These are phyloP conservation scores for Amphiduros pacificus DNA, from an alignment of 2,888 invertebrate species.

Conservation along the genomic window DNA sequence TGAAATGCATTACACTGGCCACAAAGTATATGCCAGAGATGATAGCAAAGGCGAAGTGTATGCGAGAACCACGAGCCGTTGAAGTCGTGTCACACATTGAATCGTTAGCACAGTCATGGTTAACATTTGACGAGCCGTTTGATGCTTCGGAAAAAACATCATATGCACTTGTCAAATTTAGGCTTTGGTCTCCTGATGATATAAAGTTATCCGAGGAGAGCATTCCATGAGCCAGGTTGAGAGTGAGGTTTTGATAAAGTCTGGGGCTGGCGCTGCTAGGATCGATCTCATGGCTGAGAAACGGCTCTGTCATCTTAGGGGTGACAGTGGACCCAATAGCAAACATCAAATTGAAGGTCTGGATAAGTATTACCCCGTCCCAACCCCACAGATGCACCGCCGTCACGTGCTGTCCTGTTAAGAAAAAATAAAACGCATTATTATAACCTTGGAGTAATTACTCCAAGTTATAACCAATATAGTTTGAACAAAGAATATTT, in stretches of 20 bases:
- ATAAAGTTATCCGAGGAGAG: neutral
- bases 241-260: too few relatives aligned
- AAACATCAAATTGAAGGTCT: constrained; percentile 7
- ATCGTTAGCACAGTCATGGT: too few relatives aligned
- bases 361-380: constrained; percentile 2
- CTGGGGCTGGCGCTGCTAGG: too few relatives aligned
- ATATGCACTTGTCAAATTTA: neutral
- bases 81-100: too few relatives aligned
- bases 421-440: neutral
- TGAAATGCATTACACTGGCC: neutral
- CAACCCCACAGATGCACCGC: constrained; percentile 11
- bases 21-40: neutral
- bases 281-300: too few relatives aligned
- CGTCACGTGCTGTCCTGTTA: constrained; percentile 9
- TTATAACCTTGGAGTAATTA: too few relatives aligned
- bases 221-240: too few relatives aligned
- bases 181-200: neutral
- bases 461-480: too few relatives aligned
- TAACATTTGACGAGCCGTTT: too few relatives aligned
- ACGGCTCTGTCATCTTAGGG: constrained; percentile 6
- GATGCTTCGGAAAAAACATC: too few relatives aligned
- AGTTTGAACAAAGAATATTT: too few relatives aligned
- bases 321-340: constrained; percentile 8
- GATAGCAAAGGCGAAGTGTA: neutral
- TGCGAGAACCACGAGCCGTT: too few relatives aligned